Conservation (phyloP, 2,113 vertebrate genomes). For the Eubucco bourcierii region DNA sequence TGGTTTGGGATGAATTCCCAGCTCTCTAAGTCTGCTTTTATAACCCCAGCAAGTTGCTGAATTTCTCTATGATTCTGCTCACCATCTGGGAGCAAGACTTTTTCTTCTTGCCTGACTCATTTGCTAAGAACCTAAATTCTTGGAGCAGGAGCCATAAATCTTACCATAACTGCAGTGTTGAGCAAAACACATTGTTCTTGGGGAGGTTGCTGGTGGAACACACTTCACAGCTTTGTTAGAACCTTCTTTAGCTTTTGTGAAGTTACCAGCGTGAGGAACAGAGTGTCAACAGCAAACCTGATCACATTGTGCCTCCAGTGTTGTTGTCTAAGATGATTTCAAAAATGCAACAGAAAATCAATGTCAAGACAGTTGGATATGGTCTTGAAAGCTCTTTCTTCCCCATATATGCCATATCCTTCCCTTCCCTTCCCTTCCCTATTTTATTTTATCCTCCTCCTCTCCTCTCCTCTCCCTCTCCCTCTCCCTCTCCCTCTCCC, state of each 20-base stretch:
- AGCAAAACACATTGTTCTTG: neutral
- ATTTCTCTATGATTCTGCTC: neutral
- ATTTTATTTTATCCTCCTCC: too few species aligned
- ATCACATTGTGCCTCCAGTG: too few species aligned
- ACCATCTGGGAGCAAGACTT: neutral
- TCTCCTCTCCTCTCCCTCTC: neutral
- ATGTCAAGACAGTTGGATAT: too few species aligned
- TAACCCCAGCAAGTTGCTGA: neutral
- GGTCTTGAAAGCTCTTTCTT: neutral
- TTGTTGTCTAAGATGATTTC: neutral
- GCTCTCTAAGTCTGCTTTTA: neutral
- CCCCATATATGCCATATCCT: too few species aligned
- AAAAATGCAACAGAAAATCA: neutral
- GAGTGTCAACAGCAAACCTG: neutral
- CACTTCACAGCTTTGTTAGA: neutral
- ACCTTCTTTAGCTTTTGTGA: neutral
- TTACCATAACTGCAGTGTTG: neutral
- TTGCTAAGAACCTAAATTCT: neutral
- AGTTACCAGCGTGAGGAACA: neutral
- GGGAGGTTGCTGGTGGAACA: neutral
- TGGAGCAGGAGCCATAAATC: neutral
- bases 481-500: fast-evolving
- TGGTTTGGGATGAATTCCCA: neutral
- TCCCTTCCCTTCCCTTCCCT: too few species aligned
- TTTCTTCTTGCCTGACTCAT: neutral